Base-by-base conservation (phyloP, 1,140 invertebrate genomes). In the Aphelinus atriplicis region DNA sequence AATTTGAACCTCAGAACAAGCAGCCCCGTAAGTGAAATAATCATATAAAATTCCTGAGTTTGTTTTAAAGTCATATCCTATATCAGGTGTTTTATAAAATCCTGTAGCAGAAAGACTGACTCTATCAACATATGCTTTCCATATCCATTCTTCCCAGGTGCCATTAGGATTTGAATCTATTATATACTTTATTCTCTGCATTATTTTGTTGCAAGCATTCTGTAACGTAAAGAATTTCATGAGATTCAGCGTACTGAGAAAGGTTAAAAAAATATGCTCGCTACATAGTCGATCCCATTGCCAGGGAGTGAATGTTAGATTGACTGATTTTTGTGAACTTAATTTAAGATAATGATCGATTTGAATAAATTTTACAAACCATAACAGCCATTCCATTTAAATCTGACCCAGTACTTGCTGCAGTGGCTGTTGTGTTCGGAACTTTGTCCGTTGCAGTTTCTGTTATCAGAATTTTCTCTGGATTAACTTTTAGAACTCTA, bases 331-430 rank as follows among this genome's bases (percentile, higher is more conserved):
- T 26, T 26, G 58, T 43, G 26, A 61, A 26, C 1, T 26, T 66
- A 56, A 42, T 47, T 2, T 10, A 10, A 7, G 3, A 60, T 60
- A 60, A 10, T 60, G 3, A 60, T 10, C 57, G 3, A 60, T 60
- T 60, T 26, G n/a, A 60, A 26, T 26, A 9, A 2, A 62, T 68
- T 47, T 61, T 73, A 85, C 88, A 89, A 85, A 94, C 93, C 81
- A 96, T 83, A 61, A 98, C 91, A 53, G 97, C 97, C 94, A 97
- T 96, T 74, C 97, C 97, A 87, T 98, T 97, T 0, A 98, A 83
- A 89, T 98, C 97, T 2, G 96, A 97, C 4, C 94, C 93, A 53
- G 92, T 91, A 87, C 95, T 97, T 0, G 95, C 97, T 45, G 97
- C 96, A 7, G 97, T 97, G 0, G 96, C 90, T 43, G 94, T 94